Evolutionary conservation across 2,888 invertebrate species (phyloP).

Genomic region (Pedicia rivosa): DNA sequence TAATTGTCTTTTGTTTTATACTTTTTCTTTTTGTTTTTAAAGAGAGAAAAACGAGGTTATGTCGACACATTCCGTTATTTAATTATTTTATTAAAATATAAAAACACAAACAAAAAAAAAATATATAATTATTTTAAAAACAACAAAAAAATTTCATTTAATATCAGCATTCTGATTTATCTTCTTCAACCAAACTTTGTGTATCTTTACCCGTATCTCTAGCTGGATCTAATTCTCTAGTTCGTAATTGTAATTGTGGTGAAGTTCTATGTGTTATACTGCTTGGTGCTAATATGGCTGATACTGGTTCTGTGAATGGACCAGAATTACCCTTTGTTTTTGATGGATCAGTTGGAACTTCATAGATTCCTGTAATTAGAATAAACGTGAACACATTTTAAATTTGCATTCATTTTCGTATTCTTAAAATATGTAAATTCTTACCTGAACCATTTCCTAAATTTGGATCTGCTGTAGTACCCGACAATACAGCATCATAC

Average conservation of each 20-base stretch:
- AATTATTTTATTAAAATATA: no score
- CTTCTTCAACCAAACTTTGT: slow-evolving; percentile 77
- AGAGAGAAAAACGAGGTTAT: no score
- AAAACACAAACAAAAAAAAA: no score
- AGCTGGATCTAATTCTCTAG: slow-evolving; percentile 65
- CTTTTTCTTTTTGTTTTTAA: no score
- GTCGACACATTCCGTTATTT: no score
- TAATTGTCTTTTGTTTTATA: no score
- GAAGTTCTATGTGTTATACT: slow-evolving; percentile 66
- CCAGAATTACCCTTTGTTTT: slow-evolving; percentile 41
- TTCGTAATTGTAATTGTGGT: slow-evolving; percentile 54
- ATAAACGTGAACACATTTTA: background rate
- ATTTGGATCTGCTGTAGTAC: slow-evolving; percentile 35
- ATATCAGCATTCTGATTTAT: slow-evolving; percentile 45
- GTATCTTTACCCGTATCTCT: slow-evolving; percentile 85
- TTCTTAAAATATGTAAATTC: slow-evolving; percentile 6
- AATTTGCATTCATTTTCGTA: slow-evolving; percentile 5
- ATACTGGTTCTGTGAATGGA: slow-evolving; percentile 41
- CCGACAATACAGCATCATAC: slow-evolving; percentile 79
- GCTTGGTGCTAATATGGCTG: slow-evolving; percentile 65
- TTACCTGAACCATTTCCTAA: slow-evolving; percentile 43
- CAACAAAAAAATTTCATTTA: slow-evolving; percentile 17
- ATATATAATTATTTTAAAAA: no score
- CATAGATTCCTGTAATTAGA: slow-evolving; percentile 50
- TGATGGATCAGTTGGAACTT: slow-evolving; percentile 53